phyloP scores from a whole-genome alignment of 2,113 vertebrate genomes.

The Cyprinodon brontotheroides region DNA sequence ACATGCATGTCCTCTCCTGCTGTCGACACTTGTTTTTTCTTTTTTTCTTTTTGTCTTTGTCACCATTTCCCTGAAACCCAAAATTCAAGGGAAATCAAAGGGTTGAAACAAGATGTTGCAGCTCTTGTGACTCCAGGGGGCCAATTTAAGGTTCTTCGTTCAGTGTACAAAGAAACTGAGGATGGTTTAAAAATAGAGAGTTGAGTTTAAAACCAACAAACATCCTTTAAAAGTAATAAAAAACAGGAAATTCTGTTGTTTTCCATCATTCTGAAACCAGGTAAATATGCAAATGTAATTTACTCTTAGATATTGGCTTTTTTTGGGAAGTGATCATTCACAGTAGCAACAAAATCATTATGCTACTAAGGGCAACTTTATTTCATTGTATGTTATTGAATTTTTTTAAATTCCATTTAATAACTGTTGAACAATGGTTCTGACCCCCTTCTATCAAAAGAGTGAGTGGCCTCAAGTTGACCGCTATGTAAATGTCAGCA shows the following conservation, averaged over 20 bases:
- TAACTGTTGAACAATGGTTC: too few species aligned
- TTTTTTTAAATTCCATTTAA: too few species aligned
- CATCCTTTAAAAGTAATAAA: background rate
- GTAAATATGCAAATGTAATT: background rate
- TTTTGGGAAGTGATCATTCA: background rate
- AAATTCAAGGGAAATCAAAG: slow-evolving; percentile 24
- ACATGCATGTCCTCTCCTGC: slow-evolving; percentile 21
- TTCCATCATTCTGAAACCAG: background rate
- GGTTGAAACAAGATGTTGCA: background rate
- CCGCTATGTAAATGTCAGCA: background rate
- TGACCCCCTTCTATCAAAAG: background rate
- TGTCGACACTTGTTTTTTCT: slow-evolving; percentile 43
- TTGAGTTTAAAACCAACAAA: background rate
- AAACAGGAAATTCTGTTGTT: background rate
- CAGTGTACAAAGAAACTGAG: too few species aligned
- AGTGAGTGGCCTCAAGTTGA: background rate
- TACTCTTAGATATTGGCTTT: background rate
- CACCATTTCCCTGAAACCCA: slow-evolving; percentile 52
- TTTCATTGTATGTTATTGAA: too few species aligned
- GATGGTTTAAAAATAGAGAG: too few species aligned
- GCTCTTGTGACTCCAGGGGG: background rate
- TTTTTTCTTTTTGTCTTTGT: slow-evolving; percentile 23
- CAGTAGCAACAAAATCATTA: background rate
- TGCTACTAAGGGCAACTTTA: background rate
- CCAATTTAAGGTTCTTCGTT: background rate